These are phyloP conservation scores for Acleris sparsana DNA, from an alignment of 2,888 invertebrate species.

Conservation along the genomic window DNA sequence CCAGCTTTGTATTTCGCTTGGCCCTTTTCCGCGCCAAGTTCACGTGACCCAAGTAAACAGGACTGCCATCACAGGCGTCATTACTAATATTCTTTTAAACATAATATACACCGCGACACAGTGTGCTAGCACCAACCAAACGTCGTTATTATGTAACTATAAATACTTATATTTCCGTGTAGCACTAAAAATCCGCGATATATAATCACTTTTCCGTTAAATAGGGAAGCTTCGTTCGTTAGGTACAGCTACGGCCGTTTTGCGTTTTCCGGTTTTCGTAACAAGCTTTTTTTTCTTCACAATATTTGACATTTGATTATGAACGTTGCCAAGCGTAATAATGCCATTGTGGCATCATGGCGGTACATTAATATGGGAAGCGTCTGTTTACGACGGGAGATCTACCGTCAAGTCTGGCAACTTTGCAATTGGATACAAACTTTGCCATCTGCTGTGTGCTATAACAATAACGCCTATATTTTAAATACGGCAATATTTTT, in stretches of 20 bases:
- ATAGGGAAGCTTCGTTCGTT: conserved; percentile 5
- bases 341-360: not conserved
- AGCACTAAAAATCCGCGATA: not conserved
- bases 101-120: conserved; percentile 8
- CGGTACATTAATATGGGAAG: too few species aligned
- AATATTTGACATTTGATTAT: conserved; percentile 11
- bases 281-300: not conserved
- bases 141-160: not conserved
- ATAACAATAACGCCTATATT: too few species aligned
- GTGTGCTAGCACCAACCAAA: not conserved
- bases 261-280: not conserved
- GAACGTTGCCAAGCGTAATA: not conserved
- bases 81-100: conserved; percentile 17
- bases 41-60: conserved; percentile 34
- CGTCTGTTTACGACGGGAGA: too few species aligned
- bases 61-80: conserved; percentile 17
- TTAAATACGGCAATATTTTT: too few species aligned
- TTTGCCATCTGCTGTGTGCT: too few species aligned
- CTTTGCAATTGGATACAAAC: too few species aligned
- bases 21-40: conserved; percentile 29
- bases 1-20: not conserved
- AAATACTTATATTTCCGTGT: not conserved
- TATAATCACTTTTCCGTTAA: conserved; percentile 2
- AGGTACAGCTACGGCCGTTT: conserved; percentile 4
- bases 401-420: too few species aligned